Evolutionary conservation across 2,888 invertebrate species (phyloP).

Genomic region (Smittia aterrima): DNA sequence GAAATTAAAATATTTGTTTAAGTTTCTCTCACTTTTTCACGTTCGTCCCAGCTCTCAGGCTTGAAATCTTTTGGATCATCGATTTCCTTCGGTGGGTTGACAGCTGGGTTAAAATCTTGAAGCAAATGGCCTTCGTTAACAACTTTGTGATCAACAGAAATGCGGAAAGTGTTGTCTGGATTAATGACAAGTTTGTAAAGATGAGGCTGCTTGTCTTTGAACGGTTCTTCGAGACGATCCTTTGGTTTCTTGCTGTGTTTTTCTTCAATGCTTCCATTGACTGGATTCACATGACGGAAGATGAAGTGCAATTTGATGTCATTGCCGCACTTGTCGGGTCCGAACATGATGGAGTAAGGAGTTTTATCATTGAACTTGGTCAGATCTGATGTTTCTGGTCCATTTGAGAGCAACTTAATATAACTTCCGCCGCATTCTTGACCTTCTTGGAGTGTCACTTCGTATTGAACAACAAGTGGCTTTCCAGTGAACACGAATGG

Average conservation of each 20-base stretch:
- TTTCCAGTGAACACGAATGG: slow-evolving; percentile 81
- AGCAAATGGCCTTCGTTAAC: slow-evolving; percentile 83
- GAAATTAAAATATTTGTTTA: slow-evolving; percentile 2
- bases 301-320: slow-evolving; percentile 92
- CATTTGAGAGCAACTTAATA: slow-evolving; percentile 82
- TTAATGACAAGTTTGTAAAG: slow-evolving; percentile 75
- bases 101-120: slow-evolving; percentile 87
- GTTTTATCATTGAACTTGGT: slow-evolving; percentile 91
- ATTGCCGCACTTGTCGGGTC: slow-evolving; percentile 98
- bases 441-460: slow-evolving; percentile 90
- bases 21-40: slow-evolving; percentile 60
- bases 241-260: slow-evolving; percentile 94
- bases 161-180: slow-evolving; percentile 76
- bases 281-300: slow-evolving; percentile 91
- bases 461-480: slow-evolving; percentile 89
- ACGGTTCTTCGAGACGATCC: slow-evolving; percentile 77
- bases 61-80: slow-evolving; percentile 83
- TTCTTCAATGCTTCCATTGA: slow-evolving; percentile 85
- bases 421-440: slow-evolving; percentile 99
- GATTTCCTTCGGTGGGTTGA: slow-evolving; percentile 92
- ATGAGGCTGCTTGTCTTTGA: slow-evolving; percentile 91
- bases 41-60: slow-evolving; percentile 96
- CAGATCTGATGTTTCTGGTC: slow-evolving; percentile 67
- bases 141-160: slow-evolving; percentile 79
- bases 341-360: slow-evolving; percentile 99